Conservation (phyloP, 2,888 invertebrate genomes). For the Andrena fulva region DNA sequence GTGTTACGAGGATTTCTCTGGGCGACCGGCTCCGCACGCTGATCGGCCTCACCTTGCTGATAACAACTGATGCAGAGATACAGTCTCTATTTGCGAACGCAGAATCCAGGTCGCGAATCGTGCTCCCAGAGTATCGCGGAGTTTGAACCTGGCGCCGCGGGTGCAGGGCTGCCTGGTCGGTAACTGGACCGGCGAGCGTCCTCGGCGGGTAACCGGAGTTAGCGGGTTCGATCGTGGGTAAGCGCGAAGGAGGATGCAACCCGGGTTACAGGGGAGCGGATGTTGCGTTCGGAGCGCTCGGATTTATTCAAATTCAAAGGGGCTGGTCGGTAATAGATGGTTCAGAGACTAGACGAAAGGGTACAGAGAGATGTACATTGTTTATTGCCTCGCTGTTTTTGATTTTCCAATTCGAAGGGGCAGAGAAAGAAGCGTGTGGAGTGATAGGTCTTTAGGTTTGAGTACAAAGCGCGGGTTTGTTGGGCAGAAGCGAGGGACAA, state of each 20-base stretch:
- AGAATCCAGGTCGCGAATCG: not conserved
- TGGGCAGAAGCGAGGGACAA: not conserved
- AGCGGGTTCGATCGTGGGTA: not conserved
- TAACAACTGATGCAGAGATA: not conserved
- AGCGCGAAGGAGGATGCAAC: not conserved
- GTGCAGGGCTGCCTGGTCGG: not conserved
- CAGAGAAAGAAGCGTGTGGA: no score
- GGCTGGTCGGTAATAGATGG: no score
- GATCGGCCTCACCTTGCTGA: not conserved
- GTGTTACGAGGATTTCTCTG: slow-evolving; percentile 50
- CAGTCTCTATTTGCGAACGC: not conserved
- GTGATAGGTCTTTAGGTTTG: no score
- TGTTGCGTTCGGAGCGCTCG: no score
- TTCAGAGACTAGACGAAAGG: no score
- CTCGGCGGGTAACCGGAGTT: not conserved
- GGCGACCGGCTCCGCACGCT: not conserved
- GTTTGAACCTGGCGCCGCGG: not conserved
- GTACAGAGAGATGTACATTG: no score
- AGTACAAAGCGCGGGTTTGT: no score
- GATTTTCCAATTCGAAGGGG: no score
- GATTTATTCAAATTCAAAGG: no score
- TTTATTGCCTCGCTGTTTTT: no score
- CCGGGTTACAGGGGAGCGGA: no score
- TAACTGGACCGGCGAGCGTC: not conserved
- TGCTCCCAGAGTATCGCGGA: no score